Percentiles rank a stretch among this genome's conserved stretches.
Conservation (phyloP, 2,888 invertebrate genomes). For the Archips crataeganus region DNA sequence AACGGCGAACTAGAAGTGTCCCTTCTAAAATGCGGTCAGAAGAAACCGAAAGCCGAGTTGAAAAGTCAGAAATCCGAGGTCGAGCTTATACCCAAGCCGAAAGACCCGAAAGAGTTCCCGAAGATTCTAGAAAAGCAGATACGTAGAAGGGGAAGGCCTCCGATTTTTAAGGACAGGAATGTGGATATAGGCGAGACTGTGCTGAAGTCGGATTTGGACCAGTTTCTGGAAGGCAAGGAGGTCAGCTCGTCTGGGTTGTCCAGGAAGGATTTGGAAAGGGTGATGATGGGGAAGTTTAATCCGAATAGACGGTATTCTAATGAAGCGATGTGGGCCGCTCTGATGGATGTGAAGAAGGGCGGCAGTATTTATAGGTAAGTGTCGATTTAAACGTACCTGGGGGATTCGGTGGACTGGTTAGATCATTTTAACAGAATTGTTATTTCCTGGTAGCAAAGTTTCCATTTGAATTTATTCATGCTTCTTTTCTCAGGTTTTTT, state of each 20-base stretch:
- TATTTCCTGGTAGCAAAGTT: too few species aligned
- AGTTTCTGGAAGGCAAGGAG: conserved; percentile 81
- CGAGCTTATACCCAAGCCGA: conserved; percentile 74
- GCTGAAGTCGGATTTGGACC: conserved; percentile 80
- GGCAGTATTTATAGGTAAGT: conserved; percentile 85
- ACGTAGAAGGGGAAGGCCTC: conserved; percentile 72
- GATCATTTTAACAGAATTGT: too few species aligned
- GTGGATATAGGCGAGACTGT: conserved; percentile 79
- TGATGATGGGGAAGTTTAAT: conserved; percentile 84
- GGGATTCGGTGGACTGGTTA: too few species aligned
- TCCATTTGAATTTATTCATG: too few species aligned
- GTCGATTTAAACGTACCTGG: too few species aligned
- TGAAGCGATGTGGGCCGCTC: conserved; percentile 85
- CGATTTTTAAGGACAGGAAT: conserved; percentile 78
- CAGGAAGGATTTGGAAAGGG: conserved; percentile 78
- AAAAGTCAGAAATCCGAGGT: conserved; percentile 74
- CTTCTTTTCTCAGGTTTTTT: too few species aligned
- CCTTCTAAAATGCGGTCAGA: conserved; percentile 71
- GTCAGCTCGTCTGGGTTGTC: conserved; percentile 81
- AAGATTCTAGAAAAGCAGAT: conserved; percentile 71
- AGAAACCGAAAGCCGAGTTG: conserved; percentile 61
- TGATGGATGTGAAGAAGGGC: conserved; percentile 86
- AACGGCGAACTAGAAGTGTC: conserved; percentile 82
- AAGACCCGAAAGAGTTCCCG: conserved; percentile 61
- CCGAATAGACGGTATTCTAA: conserved; percentile 82